phyloP scores from a whole-genome alignment of 1,140 invertebrate genomes.

The Meloidogyne hapla region DNA sequence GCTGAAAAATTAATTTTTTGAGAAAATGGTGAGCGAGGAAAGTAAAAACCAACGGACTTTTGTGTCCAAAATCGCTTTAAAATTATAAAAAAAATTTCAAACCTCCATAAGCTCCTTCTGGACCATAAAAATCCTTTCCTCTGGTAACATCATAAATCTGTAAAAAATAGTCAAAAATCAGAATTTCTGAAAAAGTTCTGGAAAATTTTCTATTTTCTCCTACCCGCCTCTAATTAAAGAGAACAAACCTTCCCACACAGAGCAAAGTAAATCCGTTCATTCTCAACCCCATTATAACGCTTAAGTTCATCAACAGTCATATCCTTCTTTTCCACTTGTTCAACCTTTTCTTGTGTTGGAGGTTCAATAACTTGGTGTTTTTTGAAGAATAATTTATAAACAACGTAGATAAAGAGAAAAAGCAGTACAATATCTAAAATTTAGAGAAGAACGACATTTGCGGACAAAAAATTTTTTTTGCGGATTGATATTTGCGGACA shows the following conservation, averaged over 20 bases:
- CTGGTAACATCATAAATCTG: conserved; percentile 54
- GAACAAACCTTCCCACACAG: conserved; percentile 43
- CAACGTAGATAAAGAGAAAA: conserved; percentile 34
- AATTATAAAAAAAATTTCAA: background rate
- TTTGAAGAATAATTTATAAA: conserved; percentile 42
- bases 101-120: conserved; percentile 41
- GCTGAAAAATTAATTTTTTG: background rate
- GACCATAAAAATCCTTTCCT: conserved; percentile 51
- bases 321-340: conserved; percentile 37
- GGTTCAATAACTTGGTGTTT: conserved; percentile 11
- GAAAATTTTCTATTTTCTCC: background rate
- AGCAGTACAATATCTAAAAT: conserved; percentile 26
- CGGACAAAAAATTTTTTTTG: too few relatives aligned
- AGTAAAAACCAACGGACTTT: background rate
- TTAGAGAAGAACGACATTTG: too few relatives aligned
- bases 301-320: conserved; percentile 49
- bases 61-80: background rate
- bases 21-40: too few relatives aligned
- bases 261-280: conserved; percentile 48
- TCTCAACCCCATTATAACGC: conserved; percentile 49
- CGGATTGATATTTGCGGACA: too few relatives aligned
- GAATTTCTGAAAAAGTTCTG: background rate
- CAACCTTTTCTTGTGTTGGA: conserved; percentile 6
- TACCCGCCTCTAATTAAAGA: background rate
- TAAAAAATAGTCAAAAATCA: too few relatives aligned